phyloP scores from a whole-genome alignment of 2,113 vertebrate species.

The Dicrurus megarhynchus region DNA sequence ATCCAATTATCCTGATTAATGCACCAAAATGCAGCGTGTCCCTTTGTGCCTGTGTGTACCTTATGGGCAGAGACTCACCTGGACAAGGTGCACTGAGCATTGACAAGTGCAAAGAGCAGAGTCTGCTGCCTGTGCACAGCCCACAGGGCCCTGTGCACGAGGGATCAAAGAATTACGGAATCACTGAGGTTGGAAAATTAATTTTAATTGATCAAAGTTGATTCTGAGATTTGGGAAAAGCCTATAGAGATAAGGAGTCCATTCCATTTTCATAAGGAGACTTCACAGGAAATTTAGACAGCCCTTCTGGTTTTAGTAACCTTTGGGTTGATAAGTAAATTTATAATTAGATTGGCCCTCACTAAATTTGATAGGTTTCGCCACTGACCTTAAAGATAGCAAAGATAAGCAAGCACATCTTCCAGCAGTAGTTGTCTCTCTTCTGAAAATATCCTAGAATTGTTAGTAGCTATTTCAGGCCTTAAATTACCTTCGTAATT shows the following conservation, averaged over 20 bases:
- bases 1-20: neutral
- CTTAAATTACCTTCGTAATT: neutral
- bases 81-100: neutral
- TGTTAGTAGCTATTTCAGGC: neutral
- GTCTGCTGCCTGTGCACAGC: neutral
- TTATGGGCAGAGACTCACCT: accelerated
- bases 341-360: neutral
- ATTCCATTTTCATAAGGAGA: neutral
- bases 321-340: neutral
- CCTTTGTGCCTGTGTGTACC: neutral
- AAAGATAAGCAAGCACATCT: neutral
- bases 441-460: neutral
- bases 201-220: neutral
- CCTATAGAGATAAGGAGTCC: neutral
- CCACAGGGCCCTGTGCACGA: neutral
- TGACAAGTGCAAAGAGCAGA: neutral
- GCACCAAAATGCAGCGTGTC: accelerated
- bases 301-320: neutral
- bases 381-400: neutral
- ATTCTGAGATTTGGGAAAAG: neutral
- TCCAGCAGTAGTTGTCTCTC: neutral
- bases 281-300: neutral
- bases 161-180: neutral
- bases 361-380: neutral
- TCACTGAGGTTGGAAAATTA: neutral